phyloP scores from a whole-genome alignment of 2,113 vertebrate species.

The Chelonoidis abingdonii region DNA sequence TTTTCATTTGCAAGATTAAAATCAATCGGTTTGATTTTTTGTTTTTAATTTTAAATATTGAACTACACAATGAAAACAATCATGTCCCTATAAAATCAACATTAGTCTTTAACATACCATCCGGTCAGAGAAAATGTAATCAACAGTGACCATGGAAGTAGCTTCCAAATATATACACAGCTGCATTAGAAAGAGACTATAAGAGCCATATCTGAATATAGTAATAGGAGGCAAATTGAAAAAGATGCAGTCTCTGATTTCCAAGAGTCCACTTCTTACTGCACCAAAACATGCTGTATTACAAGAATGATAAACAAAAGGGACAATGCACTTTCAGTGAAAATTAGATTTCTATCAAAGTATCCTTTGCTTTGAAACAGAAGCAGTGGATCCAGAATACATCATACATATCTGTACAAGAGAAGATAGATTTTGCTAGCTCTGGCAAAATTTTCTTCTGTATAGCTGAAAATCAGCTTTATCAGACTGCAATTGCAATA shows the following conservation, averaged over 20 bases:
- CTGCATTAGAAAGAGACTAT: neutral
- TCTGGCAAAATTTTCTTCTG: conserved; percentile 7
- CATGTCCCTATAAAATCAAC: conserved; percentile 1
- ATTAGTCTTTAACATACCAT: neutral
- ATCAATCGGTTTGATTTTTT: conserved; percentile 17
- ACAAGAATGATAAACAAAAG: neutral
- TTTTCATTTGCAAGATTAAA: neutral
- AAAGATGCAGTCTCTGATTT: neutral
- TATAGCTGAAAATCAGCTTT: neutral
- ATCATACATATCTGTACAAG: neutral
- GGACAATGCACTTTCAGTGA: fast-evolving
- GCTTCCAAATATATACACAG: neutral
- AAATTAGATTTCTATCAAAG: neutral
- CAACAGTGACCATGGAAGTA: neutral
- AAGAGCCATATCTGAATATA: neutral
- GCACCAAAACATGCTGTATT: neutral
- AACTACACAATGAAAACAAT: neutral
- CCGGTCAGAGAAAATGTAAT: neutral
- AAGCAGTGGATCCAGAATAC: neutral
- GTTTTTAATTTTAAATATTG: neutral
- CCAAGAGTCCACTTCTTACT: neutral
- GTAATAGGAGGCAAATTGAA: neutral
- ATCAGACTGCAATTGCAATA: neutral
- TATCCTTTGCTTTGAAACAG: neutral
- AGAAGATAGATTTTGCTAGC: neutral